A percentile compares a stretch with the other conserved stretches of the same genome.
Evolutionary conservation across 2,113 vertebrate species (phyloP).

Genomic region (Syngnathus floridae): DNA sequence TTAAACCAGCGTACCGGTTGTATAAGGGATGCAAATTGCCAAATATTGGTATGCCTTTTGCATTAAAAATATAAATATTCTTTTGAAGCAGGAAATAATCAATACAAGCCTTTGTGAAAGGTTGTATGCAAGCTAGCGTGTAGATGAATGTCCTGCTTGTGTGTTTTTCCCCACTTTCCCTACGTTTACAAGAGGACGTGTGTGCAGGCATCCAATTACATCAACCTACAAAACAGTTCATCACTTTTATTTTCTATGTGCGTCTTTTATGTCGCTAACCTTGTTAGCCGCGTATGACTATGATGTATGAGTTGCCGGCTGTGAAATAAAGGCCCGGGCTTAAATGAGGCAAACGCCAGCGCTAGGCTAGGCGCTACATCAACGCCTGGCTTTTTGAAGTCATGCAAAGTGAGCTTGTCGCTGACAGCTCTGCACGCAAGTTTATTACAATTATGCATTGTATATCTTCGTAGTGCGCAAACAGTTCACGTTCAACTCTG

Average conservation of each 20-base stretch:
- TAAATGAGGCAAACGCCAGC: conserved; percentile 29
- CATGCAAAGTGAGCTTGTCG: not conserved
- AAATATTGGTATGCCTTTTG: no score
- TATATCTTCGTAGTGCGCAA: no score
- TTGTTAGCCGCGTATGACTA: conserved; percentile 31
- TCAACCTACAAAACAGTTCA: not conserved
- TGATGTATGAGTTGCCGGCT: conserved; percentile 36
- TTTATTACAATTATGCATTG: no score
- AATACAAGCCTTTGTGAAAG: not conserved
- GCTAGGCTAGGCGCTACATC: conserved; percentile 4
- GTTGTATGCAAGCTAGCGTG: not conserved
- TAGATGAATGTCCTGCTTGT: not conserved
- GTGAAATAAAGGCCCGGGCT: conserved; percentile 32
- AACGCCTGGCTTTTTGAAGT: conserved; percentile 7
- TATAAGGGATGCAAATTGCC: no score
- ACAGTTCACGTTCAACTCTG: no score
- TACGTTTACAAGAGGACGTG: not conserved
- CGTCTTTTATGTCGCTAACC: not conserved
- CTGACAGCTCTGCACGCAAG: no score
- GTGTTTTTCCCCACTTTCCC: not conserved
- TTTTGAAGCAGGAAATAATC: conserved; percentile 1
- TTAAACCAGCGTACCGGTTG: no score
- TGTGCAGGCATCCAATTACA: not conserved
- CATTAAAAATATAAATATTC: not conserved
- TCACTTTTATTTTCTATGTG: not conserved